Conservation (phyloP, 2,113 vertebrate genomes). For the Neoarius graeffei region DNA sequence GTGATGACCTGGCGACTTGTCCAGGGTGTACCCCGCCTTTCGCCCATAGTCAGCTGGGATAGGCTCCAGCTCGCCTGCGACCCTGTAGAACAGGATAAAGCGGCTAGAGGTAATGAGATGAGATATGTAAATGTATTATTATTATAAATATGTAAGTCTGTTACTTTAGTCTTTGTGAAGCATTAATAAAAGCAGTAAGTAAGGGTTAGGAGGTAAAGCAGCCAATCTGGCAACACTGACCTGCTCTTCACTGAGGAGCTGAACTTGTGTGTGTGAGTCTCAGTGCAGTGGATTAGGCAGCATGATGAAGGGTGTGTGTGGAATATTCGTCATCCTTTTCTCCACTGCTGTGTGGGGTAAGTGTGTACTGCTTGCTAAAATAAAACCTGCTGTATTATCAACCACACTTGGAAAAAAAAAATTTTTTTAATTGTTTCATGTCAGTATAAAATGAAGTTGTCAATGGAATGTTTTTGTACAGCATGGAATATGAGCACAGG, state of each 20-base stretch:
- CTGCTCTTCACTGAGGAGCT: background rate
- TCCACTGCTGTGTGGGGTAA: constrained; percentile 47
- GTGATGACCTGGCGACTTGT: too few species aligned
- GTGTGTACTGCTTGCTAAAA: background rate
- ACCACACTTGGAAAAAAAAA: background rate
- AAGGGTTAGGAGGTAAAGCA: background rate
- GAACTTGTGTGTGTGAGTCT: background rate
- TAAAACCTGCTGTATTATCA: background rate
- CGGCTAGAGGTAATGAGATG: too few species aligned
- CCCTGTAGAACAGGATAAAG: too few species aligned
- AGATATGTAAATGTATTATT: background rate
- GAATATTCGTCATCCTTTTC: constrained; percentile 46
- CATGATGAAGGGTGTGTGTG: constrained; percentile 45
- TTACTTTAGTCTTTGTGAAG: background rate
- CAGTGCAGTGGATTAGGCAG: background rate
- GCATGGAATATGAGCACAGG: background rate
- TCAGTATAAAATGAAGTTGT: background rate
- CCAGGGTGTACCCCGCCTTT: too few species aligned
- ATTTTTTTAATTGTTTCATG: background rate
- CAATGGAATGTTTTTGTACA: background rate
- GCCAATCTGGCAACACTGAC: constrained; percentile 22
- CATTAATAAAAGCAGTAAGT: background rate
- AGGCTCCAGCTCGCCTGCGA: too few species aligned
- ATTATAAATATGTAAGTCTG: background rate
- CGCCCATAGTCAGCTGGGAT: too few species aligned